Percentiles rank a stretch among this genome's conserved stretches.
Conservation (phyloP, 2,888 invertebrate species). For the Patella caerulea region DNA sequence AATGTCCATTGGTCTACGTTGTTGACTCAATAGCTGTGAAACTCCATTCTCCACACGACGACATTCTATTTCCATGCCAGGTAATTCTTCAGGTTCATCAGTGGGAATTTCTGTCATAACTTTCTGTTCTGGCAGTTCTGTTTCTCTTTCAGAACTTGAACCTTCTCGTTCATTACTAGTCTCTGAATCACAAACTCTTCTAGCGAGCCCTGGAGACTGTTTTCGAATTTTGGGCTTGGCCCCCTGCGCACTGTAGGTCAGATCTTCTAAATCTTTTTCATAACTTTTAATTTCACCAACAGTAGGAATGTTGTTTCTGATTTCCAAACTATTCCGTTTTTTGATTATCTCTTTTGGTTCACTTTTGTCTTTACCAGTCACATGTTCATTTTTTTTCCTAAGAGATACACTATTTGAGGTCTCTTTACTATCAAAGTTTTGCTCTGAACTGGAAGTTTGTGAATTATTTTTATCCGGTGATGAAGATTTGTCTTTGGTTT, state of each 20-base stretch:
- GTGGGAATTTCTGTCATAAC: not conserved
- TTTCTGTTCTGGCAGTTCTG: conserved; percentile 27
- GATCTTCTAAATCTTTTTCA: conserved; percentile 54
- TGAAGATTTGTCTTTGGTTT: not conserved
- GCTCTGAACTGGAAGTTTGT: not conserved
- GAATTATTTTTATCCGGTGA: not conserved
- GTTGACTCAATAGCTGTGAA: not conserved
- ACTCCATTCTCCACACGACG: not conserved
- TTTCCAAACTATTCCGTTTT: conserved; percentile 68
- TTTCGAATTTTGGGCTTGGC: conserved; percentile 66
- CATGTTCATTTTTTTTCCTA: conserved; percentile 20
- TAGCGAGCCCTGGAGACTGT: conserved; percentile 69
- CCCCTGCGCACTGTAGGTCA: conserved; percentile 52
- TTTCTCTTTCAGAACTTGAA: conserved; percentile 57
- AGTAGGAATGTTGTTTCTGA: conserved; percentile 67
- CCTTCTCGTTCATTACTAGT: conserved; percentile 53
- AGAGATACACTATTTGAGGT: conserved; percentile 11
- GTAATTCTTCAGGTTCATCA: not conserved
- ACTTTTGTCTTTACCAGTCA: conserved; percentile 21
- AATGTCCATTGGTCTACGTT: conserved; percentile 49
- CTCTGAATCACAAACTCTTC: conserved; percentile 53
- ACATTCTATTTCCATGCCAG: conserved; percentile 3
- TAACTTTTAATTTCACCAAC: conserved; percentile 65
- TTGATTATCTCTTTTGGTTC: conserved; percentile 39
- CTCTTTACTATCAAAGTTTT: conserved; percentile 1